phyloP scores from a whole-genome alignment of 1,140 invertebrate species.

The Drosophila bocqueti region DNA sequence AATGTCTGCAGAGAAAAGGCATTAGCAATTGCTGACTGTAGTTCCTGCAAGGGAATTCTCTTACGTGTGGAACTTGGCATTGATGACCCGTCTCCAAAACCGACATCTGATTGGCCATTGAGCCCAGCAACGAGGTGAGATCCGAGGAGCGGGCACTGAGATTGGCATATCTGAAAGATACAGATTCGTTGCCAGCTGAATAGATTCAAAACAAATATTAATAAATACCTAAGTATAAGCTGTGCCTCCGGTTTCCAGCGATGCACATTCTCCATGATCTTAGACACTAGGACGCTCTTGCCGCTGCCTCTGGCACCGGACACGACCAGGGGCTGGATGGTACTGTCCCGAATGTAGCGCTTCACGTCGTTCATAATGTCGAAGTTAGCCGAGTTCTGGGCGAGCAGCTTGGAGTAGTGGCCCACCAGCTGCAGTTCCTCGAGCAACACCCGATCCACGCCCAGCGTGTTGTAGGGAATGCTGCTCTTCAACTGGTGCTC shows the following conservation, averaged over 20 bases:
- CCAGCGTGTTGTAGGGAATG: slow-evolving; percentile 83
- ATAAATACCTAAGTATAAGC: slow-evolving; percentile 73
- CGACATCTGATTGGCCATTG: slow-evolving; percentile 83
- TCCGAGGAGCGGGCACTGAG: slow-evolving; percentile 78
- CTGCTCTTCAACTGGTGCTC: slow-evolving; percentile 85
- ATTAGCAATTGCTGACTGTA: background rate
- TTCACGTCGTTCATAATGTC: slow-evolving; percentile 88
- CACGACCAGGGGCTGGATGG: slow-evolving; percentile 89
- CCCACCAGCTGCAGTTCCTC: slow-evolving; percentile 88
- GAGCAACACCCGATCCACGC: slow-evolving; percentile 78
- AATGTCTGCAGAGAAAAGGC: slow-evolving; percentile 46
- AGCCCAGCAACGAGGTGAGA: slow-evolving; percentile 75
- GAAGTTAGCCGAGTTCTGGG: slow-evolving; percentile 84
- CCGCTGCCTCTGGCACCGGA: slow-evolving; percentile 92
- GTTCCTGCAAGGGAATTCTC: background rate
- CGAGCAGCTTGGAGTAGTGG: slow-evolving; percentile 86
- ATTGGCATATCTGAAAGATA: slow-evolving; percentile 70
- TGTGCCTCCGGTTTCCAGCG: slow-evolving; percentile 88
- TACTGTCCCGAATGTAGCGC: slow-evolving; percentile 89
- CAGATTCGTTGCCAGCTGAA: background rate
- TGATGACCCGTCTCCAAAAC: slow-evolving; percentile 72
- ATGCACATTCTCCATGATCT: slow-evolving; percentile 88
- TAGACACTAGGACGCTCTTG: slow-evolving; percentile 91
- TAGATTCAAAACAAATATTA: no score
- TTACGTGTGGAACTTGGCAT: slow-evolving; percentile 77